Percentiles rank a stretch among this genome's conserved stretches.
Evolutionary conservation across 2,113 vertebrate species (phyloP).

Genomic region (Arizona elegans): DNA sequence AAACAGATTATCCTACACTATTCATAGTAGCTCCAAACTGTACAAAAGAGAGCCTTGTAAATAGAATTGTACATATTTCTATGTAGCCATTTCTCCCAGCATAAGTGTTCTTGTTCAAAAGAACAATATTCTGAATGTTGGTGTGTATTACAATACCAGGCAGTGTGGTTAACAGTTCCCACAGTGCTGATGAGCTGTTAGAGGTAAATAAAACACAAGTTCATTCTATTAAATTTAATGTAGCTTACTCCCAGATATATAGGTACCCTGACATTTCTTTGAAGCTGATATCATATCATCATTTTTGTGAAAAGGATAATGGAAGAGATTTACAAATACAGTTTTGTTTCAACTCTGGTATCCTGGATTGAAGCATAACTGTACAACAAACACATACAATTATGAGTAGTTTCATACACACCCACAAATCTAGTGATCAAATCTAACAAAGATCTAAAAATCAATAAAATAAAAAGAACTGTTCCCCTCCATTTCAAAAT

Average conservation of each 20-base stretch:
- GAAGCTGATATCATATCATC: background rate
- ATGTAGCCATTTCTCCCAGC: background rate
- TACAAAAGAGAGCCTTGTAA: background rate
- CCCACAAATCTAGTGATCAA: background rate
- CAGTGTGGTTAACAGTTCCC: background rate
- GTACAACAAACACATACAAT: background rate
- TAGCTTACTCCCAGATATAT: background rate
- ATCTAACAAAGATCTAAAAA: background rate
- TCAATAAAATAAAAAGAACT: background rate
- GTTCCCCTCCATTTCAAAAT: background rate
- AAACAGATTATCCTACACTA: background rate
- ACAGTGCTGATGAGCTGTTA: background rate
- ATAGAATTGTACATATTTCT: background rate
- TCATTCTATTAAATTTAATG: background rate
- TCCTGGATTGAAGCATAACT: background rate
- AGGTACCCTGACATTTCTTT: background rate
- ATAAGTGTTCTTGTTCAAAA: background rate
- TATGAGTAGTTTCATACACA: background rate
- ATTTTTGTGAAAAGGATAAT: background rate
- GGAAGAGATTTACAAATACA: background rate
- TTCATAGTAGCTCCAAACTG: background rate
- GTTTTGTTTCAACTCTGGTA: background rate
- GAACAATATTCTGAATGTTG: background rate
- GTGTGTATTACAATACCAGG: background rate
- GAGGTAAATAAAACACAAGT: background rate